Conservation (phyloP, 2,888 invertebrate species). For the Plemyria rubiginata region DNA sequence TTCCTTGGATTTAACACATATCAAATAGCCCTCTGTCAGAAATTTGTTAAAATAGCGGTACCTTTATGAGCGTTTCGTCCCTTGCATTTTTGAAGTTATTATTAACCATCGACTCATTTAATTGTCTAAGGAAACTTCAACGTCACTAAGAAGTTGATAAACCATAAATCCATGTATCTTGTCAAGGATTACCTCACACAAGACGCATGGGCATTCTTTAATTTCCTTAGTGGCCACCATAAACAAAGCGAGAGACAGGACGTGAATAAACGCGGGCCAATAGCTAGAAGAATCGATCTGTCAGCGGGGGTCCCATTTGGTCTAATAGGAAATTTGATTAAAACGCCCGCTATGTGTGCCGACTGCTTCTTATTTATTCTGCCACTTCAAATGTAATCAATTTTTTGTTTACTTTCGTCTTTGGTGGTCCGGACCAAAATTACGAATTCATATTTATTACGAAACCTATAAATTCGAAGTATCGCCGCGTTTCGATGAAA, state of each 20-base stretch:
- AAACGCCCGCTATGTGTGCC: conserved; percentile 52
- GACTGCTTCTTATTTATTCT: conserved; percentile 55
- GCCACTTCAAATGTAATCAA: conserved; percentile 50
- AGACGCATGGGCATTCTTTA: conserved; percentile 48
- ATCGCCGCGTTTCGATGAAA: conserved; percentile 22
- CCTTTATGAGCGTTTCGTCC: too few species aligned
- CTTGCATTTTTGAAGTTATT: too few species aligned
- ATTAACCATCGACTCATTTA: neutral
- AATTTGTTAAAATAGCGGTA: too few species aligned
- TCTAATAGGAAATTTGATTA: conserved; percentile 66
- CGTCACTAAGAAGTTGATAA: conserved; percentile 27
- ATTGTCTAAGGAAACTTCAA: conserved; percentile 20
- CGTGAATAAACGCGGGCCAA: conserved; percentile 44
- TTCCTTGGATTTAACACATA: too few species aligned
- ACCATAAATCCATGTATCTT: conserved; percentile 32
- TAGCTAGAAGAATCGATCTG: conserved; percentile 65
- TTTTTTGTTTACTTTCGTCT: conserved; percentile 44
- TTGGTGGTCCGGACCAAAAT: conserved; percentile 32
- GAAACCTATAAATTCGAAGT: conserved; percentile 28
- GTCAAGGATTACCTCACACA: conserved; percentile 32
- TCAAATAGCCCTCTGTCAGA: too few species aligned
- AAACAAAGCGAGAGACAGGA: conserved; percentile 52
- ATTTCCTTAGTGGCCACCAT: conserved; percentile 60
- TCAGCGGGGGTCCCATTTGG: conserved; percentile 62
- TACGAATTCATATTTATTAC: conserved; percentile 32